A percentile compares a stretch with the other conserved stretches of the same genome.
Evolutionary conservation across 2,888 invertebrate genomes (phyloP).

Genomic region (Pandemis heparana): DNA sequence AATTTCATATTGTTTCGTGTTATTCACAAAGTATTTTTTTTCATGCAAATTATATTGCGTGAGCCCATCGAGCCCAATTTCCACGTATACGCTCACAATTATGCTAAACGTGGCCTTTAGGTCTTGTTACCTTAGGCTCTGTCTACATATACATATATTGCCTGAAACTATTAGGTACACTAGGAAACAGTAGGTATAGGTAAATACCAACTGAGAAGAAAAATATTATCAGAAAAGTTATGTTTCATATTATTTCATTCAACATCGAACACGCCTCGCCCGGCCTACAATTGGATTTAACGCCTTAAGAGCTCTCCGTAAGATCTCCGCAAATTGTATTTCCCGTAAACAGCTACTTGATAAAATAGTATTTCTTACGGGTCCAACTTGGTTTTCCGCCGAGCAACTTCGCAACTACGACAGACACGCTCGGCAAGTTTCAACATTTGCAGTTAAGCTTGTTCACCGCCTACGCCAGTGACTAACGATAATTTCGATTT

Average conservation of each 20-base stretch:
- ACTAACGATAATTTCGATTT: constrained; percentile 23
- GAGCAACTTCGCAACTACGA: constrained; percentile 19
- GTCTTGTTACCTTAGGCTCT: too few species aligned
- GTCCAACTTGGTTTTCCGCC: constrained; percentile 21
- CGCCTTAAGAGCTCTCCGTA: constrained; percentile 6
- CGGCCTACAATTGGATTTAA: neutral
- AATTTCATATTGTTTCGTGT: neutral
- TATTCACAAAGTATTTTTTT: neutral
- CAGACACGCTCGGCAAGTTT: constrained; percentile 33
- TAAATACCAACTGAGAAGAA: neutral
- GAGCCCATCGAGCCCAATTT: neutral
- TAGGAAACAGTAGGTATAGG: neutral
- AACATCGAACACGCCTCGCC: neutral
- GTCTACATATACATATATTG: too few species aligned
- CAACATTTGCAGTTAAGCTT: constrained; percentile 25
- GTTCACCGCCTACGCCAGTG: constrained; percentile 21
- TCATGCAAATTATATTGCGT: neutral
- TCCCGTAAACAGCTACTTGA: constrained; percentile 26
- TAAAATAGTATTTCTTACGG: constrained; percentile 25
- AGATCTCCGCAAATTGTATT: constrained; percentile 25
- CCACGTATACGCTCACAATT: too few species aligned
- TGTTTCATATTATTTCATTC: neutral
- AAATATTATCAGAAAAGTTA: neutral
- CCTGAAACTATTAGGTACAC: too few species aligned
- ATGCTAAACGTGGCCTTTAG: too few species aligned